These are phyloP conservation scores for Notiomystis cincta DNA, from an alignment of 2,113 vertebrate species.

Conservation along the genomic window DNA sequence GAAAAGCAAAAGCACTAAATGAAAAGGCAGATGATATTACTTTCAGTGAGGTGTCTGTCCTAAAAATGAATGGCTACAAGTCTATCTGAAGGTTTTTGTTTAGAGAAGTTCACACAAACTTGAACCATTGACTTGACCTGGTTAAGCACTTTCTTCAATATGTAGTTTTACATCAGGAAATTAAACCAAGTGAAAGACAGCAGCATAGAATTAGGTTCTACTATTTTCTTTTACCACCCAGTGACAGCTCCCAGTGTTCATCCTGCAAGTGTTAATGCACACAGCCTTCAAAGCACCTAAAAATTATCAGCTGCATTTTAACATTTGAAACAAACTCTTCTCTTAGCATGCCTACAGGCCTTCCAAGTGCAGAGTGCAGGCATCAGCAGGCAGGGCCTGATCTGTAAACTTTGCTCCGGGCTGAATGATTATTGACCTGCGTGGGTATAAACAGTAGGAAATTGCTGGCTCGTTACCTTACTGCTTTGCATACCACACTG, in stretches of 20 bases:
- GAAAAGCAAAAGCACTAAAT: background rate
- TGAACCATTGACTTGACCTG: background rate
- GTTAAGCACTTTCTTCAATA: background rate
- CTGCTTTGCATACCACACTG: background rate
- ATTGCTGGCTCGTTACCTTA: background rate
- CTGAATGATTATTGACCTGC: slow-evolving; percentile 4
- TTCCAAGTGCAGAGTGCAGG: background rate
- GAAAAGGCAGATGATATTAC: background rate
- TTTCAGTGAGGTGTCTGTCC: background rate
- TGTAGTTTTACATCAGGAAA: background rate
- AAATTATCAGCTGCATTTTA: background rate
- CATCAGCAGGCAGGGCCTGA: background rate
- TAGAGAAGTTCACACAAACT: background rate
- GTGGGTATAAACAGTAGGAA: background rate
- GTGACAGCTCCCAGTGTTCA: background rate
- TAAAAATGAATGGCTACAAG: background rate
- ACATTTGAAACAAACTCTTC: background rate
- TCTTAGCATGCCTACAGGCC: background rate
- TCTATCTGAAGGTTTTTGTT: background rate
- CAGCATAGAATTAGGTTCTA: background rate
- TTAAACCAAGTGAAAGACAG: background rate
- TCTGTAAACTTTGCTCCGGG: background rate
- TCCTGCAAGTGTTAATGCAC: background rate
- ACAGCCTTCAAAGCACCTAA: background rate
- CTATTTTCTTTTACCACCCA: background rate